Percentiles rank a stretch among this genome's conserved stretches.
Conservation (phyloP, 2,113 vertebrate genomes). For the Charadrius vociferus region DNA sequence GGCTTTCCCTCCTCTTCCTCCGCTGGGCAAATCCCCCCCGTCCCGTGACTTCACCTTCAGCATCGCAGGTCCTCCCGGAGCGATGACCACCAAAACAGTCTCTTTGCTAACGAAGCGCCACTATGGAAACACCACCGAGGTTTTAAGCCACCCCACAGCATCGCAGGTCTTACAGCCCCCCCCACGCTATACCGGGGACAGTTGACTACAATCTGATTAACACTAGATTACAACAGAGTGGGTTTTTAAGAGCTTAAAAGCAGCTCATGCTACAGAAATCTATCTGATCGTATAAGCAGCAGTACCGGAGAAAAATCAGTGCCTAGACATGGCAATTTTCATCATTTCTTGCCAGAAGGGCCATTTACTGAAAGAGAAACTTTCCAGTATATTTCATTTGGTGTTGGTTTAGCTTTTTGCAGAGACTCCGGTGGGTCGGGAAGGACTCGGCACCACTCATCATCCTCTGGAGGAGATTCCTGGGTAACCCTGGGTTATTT, state of each 20-base stretch:
- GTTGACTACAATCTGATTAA: slow-evolving; percentile 63
- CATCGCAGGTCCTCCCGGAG: neutral
- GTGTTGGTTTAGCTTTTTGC: accelerated
- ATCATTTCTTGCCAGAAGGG: neutral
- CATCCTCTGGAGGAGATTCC: accelerated
- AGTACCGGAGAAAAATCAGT: neutral
- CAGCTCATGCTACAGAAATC: neutral
- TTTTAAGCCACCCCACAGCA: neutral
- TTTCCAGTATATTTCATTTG: accelerated
- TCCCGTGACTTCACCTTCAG: neutral
- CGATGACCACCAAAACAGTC: accelerated
- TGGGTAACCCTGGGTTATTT: too few species aligned
- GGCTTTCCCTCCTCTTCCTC: neutral
- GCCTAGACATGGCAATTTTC: neutral
- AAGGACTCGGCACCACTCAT: accelerated
- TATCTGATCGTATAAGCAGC: neutral
- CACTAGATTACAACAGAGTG: slow-evolving; percentile 41
- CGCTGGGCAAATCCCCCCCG: too few species aligned
- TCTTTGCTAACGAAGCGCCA: neutral
- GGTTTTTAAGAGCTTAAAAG: slow-evolving; percentile 27
- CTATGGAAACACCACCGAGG: neutral
- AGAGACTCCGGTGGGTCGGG: accelerated
- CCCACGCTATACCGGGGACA: neutral
- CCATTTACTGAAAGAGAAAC: neutral
- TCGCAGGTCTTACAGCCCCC: neutral